Percentiles rank a stretch among this genome's conserved stretches.
These are phyloP conservation scores for Thelaira solivaga DNA, from an alignment of 2,888 invertebrate genomes.

Conservation along the genomic window DNA sequence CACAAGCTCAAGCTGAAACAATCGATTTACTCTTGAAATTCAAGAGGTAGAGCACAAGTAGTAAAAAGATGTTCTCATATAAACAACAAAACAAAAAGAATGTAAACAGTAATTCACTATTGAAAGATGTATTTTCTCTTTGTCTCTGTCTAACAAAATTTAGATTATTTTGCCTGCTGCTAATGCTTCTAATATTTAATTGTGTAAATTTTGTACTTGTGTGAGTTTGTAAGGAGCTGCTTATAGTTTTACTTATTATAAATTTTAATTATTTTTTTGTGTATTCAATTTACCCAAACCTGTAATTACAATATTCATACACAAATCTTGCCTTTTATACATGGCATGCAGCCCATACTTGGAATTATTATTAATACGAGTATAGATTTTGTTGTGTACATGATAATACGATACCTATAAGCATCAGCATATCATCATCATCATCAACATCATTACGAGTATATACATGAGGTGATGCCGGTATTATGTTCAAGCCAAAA, in stretches of 20 bases:
- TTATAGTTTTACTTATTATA: constrained; percentile 10
- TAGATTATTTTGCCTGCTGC: constrained; percentile 5
- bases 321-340: neutral
- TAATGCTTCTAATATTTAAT: neutral
- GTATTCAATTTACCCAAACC: neutral
- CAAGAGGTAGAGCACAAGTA: neutral
- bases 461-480: neutral
- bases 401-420: neutral
- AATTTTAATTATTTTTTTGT: constrained; percentile 7
- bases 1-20: no score
- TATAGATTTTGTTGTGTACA: no score
- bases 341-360: no score
- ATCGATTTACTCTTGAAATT: no score
- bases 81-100: constrained; percentile 32
- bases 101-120: constrained; percentile 31
- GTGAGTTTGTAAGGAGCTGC: neutral
- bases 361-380: no score
- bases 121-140: constrained; percentile 30
- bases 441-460: constrained; percentile 13
- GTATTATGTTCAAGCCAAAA: neutral
- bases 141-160: neutral
- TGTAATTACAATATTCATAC: constrained; percentile 5
- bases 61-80: constrained; percentile 30
- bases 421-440: constrained; percentile 13
- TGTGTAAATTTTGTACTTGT: neutral